Evolutionary conservation across 2,888 invertebrate genomes (phyloP), one percentile per base, ranked within the genome.

Genomic region (Ganaspis brasiliensis): DNA sequence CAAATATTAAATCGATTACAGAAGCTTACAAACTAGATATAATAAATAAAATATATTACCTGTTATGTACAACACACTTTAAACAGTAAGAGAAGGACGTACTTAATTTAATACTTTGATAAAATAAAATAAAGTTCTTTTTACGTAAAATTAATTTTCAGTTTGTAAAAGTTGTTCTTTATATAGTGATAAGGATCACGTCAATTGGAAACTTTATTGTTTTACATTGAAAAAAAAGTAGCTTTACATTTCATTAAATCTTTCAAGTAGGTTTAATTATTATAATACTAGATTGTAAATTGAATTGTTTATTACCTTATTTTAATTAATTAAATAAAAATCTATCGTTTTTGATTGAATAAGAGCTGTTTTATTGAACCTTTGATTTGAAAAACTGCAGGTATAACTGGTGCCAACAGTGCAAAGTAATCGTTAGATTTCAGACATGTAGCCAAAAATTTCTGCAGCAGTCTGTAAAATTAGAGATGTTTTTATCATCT

Each of bases 381-480:
- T 40, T 45, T 24, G n/a, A 40, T 45, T 45, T 40, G 24, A 24
- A 40, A 35, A 40, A 45, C 45, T 67, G 63, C 45, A 67, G 45
- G 9, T 67, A 40, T 40, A 67, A 45, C 63, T 67, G 9, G 63
- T 67, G 63, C 63, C 63, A 67, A 67, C 14, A 40, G 45, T 67
- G 9, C 63, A 67, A 67, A 67, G 40, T n/a, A 67, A 67, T 67
- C 63, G 63, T 67, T 67, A 67, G 63, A 45, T 21, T 67, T 24
- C 21, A 45, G 40, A 67, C 40, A 9, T 40, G 63, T 67, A 45
- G 63, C 45, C 63, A 67, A 67, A 67, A 67, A 24, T 14, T 67
- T 14, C 63, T 45, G 63, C 45, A 67, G 63, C 21, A 45, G 5
- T 67, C 24, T 67, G 45, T 67, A 67, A 45, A 67, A 67, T n/a